These are phyloP conservation scores for Nixonia krombeini DNA, from an alignment of 1,140 invertebrate genomes.

Conservation along the genomic window DNA sequence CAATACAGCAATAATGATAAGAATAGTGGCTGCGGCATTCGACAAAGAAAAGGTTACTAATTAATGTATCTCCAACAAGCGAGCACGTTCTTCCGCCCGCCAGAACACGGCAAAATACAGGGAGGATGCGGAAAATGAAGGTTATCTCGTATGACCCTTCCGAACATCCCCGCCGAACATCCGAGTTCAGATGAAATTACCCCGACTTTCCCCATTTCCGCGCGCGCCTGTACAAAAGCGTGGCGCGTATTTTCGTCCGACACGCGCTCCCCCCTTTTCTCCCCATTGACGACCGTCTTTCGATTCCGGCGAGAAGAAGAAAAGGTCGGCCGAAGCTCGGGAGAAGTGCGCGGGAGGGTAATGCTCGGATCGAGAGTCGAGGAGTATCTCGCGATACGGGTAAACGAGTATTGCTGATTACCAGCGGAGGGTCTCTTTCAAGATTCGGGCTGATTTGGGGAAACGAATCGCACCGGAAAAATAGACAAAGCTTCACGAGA, in stretches of 20 bases:
- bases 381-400: conserved; percentile 10
- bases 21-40: too few species aligned
- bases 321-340: conserved; percentile 8
- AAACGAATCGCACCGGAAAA: conserved; percentile 26
- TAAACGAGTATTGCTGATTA: conserved; percentile 28
- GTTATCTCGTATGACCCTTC: neutral
- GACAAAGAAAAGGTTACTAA: too few species aligned
- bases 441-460: conserved; percentile 16
- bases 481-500: conserved; percentile 16
- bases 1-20: too few species aligned
- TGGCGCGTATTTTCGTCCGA: neutral
- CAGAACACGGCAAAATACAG: neutral
- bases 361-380: conserved; percentile 5
- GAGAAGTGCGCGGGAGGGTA: conserved; percentile 16
- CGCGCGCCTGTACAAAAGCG: neutral
- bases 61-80: too few species aligned
- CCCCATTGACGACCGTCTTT: neutral
- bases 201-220: neutral
- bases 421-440: conserved; percentile 20
- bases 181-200: neutral
- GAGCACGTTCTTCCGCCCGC: neutral
- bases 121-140: neutral
- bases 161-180: too few species aligned
- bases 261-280: neutral
- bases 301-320: conserved; percentile 4